Percentiles rank a stretch among this genome's conserved stretches.
phyloP scores from a whole-genome alignment of 1,140 invertebrate genomes.

The Anastrepha obliqua region DNA sequence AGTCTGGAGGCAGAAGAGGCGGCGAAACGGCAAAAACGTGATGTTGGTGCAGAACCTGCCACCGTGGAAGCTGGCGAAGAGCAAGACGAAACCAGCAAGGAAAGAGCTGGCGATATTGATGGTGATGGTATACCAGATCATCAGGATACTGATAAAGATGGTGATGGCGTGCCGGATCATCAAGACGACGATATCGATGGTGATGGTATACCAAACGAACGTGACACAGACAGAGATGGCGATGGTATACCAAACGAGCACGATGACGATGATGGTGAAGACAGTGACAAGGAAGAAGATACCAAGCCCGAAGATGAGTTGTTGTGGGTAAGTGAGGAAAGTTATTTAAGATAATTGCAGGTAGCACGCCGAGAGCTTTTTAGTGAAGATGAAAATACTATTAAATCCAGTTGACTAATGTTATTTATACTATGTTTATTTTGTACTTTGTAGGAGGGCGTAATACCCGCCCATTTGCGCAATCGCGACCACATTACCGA shows the following conservation, averaged over 20 bases:
- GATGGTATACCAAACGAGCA: conserved; percentile 68
- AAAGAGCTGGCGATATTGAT: conserved; percentile 64
- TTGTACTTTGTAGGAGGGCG: conserved; percentile 77
- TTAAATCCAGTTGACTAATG: background rate
- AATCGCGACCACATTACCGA: conserved; percentile 87
- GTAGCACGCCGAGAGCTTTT: background rate
- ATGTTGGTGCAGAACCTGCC: conserved; percentile 70
- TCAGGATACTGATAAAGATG: conserved; percentile 66
- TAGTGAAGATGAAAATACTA: no score
- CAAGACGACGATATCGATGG: conserved; percentile 58
- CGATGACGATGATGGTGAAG: conserved; percentile 63
- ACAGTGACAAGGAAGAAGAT: conserved; percentile 64
- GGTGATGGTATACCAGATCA: conserved; percentile 60
- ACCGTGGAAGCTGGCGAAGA: conserved; percentile 60
- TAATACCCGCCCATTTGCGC: conserved; percentile 85
- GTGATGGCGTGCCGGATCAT: conserved; percentile 59
- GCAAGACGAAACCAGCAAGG: conserved; percentile 72
- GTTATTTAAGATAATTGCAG: background rate
- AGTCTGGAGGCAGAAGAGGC: conserved; percentile 62
- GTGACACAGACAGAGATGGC: conserved; percentile 59
- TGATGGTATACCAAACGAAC: conserved; percentile 57
- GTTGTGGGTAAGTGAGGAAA: conserved; percentile 75
- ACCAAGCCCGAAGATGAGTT: conserved; percentile 78
- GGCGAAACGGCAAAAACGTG: conserved; percentile 70
- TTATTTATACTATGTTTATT: conserved; percentile 24